Percentiles rank a stretch among this genome's conserved stretches.
These are phyloP conservation scores for Scomberomorus guttatus DNA, from an alignment of 2,797 vertebrate genomes.

Conservation along the genomic window DNA sequence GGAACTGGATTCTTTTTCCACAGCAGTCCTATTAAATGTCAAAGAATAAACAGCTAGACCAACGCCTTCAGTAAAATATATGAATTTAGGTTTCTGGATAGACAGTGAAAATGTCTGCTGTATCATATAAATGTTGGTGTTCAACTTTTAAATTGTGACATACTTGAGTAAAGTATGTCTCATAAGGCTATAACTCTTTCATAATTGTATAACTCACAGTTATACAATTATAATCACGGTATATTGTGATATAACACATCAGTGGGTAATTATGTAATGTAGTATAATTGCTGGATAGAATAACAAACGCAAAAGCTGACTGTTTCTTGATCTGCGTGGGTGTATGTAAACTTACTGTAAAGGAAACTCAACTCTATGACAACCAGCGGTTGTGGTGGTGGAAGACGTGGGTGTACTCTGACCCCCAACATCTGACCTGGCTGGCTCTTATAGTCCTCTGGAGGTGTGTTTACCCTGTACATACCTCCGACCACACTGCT, in stretches of 20 bases:
- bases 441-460: slow-evolving; percentile 5
- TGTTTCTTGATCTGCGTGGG: slow-evolving; percentile 20
- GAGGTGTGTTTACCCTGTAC: slow-evolving; percentile 55
- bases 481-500: slow-evolving; percentile 34
- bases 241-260: not conserved
- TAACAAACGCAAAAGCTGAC: slow-evolving; percentile 9
- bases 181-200: not conserved
- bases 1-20: not conserved
- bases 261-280: not conserved
- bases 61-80: not conserved
- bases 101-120: not conserved
- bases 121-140: not conserved
- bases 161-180: not conserved
- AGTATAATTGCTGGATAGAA: not conserved
- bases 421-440: slow-evolving; percentile 38
- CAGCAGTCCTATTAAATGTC: not conserved
- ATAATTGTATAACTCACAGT: not conserved
- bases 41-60: slow-evolving; percentile 4
- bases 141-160: not conserved
- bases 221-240: not conserved
- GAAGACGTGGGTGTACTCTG: slow-evolving; percentile 41
- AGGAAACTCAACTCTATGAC: slow-evolving; percentile 38
- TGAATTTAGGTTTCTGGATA: not conserved
- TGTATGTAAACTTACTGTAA: slow-evolving; percentile 20
- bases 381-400: slow-evolving; percentile 13